A percentile compares a stretch with the other conserved stretches of the same genome.
phyloP scores from a whole-genome alignment of 2,113 vertebrate genomes.

The Hyaena hyaena region DNA sequence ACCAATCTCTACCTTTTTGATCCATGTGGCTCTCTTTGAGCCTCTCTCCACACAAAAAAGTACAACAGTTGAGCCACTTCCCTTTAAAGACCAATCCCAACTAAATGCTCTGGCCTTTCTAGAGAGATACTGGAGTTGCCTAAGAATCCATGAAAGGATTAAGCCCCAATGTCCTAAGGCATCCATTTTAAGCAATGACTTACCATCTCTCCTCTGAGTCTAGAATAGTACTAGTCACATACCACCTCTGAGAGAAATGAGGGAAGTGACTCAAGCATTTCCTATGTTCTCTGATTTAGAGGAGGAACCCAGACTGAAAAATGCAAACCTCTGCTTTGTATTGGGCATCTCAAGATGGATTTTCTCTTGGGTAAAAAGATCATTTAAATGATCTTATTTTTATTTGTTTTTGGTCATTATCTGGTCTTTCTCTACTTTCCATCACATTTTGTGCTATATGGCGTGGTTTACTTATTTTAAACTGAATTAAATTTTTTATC shows the following conservation, averaged over 20 bases:
- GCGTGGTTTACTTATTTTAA: not conserved
- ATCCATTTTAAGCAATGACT: not conserved
- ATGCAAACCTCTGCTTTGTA: not conserved
- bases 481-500: not conserved
- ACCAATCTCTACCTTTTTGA: not conserved
- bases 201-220: not conserved
- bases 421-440: not conserved
- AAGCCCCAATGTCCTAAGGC: not conserved
- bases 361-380: not conserved
- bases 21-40: not conserved
- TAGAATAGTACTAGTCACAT: not conserved
- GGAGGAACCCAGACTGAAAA: not conserved
- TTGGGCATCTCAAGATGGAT: not conserved
- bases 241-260: not conserved
- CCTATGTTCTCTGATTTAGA: not conserved
- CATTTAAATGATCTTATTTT: not conserved
- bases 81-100: not conserved
- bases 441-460: not conserved
- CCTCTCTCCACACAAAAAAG: not conserved
- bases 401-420: not conserved
- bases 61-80: not conserved
- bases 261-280: not conserved
- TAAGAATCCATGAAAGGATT: not conserved
- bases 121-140: not conserved
- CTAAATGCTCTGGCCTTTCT: not conserved